A percentile compares a stretch with the other conserved stretches of the same genome.
Conservation (phyloP, 2,797 vertebrate genomes). For the Epinephelus awoara region DNA sequence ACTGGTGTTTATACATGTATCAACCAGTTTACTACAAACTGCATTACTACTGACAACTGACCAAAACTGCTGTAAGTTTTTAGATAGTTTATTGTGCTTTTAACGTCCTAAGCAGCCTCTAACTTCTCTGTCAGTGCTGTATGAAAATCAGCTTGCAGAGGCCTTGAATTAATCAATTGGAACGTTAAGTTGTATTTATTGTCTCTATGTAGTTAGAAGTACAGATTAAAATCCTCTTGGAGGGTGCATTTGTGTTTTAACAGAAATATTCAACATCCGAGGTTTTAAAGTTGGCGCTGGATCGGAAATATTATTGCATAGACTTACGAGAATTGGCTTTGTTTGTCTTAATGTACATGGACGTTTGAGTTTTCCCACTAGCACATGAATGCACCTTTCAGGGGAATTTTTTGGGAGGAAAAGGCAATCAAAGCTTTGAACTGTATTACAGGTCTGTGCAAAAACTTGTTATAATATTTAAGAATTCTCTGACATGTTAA, state of each 20-base stretch:
- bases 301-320: neutral
- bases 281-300: too few relatives aligned
- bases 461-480: too few relatives aligned
- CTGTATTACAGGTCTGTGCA: neutral
- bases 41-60: neutral
- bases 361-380: conserved; percentile 6
- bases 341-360: neutral
- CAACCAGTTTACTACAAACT: neutral
- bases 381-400: neutral
- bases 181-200: neutral
- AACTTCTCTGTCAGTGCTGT: neutral
- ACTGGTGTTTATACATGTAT: neutral
- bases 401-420: neutral
- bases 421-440: neutral
- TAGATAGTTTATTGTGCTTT: neutral
- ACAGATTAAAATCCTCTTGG: neutral
- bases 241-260: neutral
- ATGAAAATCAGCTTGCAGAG: neutral
- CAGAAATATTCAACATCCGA: neutral
- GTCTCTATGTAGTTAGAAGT: neutral
- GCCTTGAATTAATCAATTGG: neutral
- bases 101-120: neutral
- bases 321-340: too few relatives aligned
- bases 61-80: neutral
- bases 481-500: too few relatives aligned